Conservation (phyloP, 1,140 invertebrate genomes). For the Drosophila ficusphila region DNA sequence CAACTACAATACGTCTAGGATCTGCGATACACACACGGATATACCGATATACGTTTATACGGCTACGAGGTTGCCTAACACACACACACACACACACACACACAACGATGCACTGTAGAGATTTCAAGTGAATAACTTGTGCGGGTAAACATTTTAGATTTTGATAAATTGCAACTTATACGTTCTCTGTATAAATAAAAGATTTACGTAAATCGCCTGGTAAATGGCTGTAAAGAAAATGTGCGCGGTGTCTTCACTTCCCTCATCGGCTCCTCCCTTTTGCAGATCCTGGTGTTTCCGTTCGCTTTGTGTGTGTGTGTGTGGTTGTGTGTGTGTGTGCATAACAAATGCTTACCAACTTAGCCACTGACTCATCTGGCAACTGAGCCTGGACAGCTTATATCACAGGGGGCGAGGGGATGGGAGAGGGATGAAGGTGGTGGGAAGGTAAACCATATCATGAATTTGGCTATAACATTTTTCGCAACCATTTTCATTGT, state of each 20-base stretch:
- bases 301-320: constrained; percentile 9
- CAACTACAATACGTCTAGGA: constrained; percentile 58
- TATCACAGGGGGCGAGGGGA: constrained; percentile 32
- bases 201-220: constrained; percentile 82
- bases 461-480: constrained; percentile 68
- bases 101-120: constrained; percentile 59
- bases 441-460: constrained; percentile 72
- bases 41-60: constrained; percentile 5
- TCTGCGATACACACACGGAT: constrained; percentile 10
- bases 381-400: constrained; percentile 65
- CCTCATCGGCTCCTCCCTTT: constrained; percentile 5
- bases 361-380: constrained; percentile 62
- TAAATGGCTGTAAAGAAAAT: constrained; percentile 82
- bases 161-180: constrained; percentile 83
- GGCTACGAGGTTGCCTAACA: constrained; percentile 22
- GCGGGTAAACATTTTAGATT: constrained; percentile 83
- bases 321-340: constrained; percentile 47
- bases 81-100: background rate
- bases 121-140: constrained; percentile 83
- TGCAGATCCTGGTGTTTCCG: background rate
- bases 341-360: constrained; percentile 79
- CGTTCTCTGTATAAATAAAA: constrained; percentile 83
- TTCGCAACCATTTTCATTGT: constrained; percentile 41
- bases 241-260: constrained; percentile 45
- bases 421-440: background rate